Base-by-base conservation (phyloP, 2,113 vertebrate species). In the Jacana jacana region DNA sequence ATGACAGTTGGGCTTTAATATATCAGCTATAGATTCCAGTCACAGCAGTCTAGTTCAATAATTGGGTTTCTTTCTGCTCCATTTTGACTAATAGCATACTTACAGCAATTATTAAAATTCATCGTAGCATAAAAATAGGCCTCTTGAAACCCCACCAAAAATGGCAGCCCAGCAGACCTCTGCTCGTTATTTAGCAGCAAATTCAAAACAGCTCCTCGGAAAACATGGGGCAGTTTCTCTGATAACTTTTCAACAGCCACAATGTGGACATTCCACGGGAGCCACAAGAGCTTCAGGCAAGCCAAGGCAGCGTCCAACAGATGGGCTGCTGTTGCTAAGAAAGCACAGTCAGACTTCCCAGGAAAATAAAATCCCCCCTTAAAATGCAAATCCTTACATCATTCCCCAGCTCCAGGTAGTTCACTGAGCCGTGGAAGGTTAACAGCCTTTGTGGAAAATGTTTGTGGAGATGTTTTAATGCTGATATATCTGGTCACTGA, bases 41-140 rank as follows among this genome's bases (percentile, higher is more conserved):
- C 96, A 90, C 96, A 96, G 96, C 96, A 94, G 94, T 96, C 88
- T 94, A 95, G 96, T 97, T 96, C 92, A 94, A 93, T 97, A 97
- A 97, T 94, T 97, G 92, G 76, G 77, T 96, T 96, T 96, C 95
- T 94, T 97, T 97, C 77, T 60, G 85, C 86, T 90, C 96, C 88
- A 54, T 95, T 96, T 97, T 96, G 93, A 97, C 91, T 97, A 95
- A 96, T 96, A 54, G 93, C 94, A 91, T 87, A 94, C 95, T 97
- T 96, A 94, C 4, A 89, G 80, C 93, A 97, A 97, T 97, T 97
- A 97, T 87, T 91, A 96, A 97, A 97, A 96, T 96, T 95, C 66
- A 89, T 93, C 68, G 60, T 28, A 22, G 83, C 84, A 85, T 88
- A 89, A 71, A 95, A 95, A 88, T 31, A 84, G 90, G 44, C 58